phyloP scores from a whole-genome alignment of 2,888 invertebrate genomes.

The Melolontha melolontha region DNA sequence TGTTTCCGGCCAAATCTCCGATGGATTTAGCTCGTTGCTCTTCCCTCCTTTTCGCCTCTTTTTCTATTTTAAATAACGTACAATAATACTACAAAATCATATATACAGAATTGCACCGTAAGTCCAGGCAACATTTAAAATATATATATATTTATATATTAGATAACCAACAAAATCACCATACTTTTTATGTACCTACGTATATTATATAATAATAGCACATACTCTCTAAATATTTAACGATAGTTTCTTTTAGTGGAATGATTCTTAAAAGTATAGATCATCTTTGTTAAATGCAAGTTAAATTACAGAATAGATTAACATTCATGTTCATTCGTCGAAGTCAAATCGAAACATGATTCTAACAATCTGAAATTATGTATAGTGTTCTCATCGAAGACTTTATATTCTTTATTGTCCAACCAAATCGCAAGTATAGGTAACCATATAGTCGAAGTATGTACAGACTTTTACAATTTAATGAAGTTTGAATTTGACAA shows the following conservation, averaged over 20 bases:
- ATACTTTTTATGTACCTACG: slow-evolving; percentile 17
- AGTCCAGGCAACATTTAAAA: slow-evolving; percentile 58
- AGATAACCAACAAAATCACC: slow-evolving; percentile 39
- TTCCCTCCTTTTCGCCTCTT: background rate
- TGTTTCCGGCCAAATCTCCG: background rate
- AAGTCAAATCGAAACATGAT: background rate
- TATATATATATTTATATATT: slow-evolving; percentile 35
- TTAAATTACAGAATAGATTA: slow-evolving; percentile 13
- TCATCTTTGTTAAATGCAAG: slow-evolving; percentile 17
- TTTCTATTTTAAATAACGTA: slow-evolving; percentile 28
- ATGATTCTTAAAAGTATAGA: slow-evolving; percentile 14
- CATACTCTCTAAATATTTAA: slow-evolving; percentile 26
- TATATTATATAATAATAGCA: slow-evolving; percentile 24
- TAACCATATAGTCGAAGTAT: too few species aligned
- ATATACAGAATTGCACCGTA: slow-evolving; percentile 62
- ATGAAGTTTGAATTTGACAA: too few species aligned
- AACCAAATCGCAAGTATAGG: too few species aligned
- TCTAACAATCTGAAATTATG: background rate
- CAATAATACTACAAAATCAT: slow-evolving; percentile 42
- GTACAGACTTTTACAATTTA: too few species aligned
- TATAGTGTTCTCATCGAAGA: too few species aligned
- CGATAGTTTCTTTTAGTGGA: slow-evolving; percentile 9
- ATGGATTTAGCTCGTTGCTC: background rate
- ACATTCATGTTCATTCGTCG: slow-evolving; percentile 10
- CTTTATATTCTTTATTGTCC: too few species aligned